These are phyloP conservation scores for Stichopus chloronotus DNA, from an alignment of 35 echinoderm and acorn worm species.

Conservation along the genomic window DNA sequence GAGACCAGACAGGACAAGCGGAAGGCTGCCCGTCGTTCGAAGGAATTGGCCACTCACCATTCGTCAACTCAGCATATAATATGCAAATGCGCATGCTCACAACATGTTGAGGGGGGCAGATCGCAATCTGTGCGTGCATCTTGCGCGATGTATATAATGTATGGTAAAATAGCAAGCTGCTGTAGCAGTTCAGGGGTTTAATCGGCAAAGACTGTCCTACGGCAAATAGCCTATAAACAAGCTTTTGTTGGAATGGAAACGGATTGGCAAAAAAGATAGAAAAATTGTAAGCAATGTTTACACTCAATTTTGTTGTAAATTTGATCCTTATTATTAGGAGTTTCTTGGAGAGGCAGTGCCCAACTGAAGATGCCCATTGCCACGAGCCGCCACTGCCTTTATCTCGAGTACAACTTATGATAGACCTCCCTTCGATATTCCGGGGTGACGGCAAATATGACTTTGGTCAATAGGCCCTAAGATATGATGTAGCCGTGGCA, in stretches of 20 bases:
- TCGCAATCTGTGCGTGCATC: background rate
- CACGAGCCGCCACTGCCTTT: background rate
- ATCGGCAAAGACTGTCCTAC: background rate
- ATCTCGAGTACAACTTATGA: background rate
- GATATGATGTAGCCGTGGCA: background rate
- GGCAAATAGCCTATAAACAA: background rate
- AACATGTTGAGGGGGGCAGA: background rate
- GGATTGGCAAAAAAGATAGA: background rate
- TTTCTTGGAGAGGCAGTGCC: background rate
- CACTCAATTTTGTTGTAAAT: conserved; percentile 8
- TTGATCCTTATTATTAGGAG: background rate
- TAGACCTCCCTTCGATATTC: background rate
- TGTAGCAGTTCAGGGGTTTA: background rate
- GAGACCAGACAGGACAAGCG: too few relatives aligned
- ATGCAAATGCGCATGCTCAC: background rate
- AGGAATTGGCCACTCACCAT: background rate
- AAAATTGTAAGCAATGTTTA: conserved; percentile 7
- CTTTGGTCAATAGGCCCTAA: background rate
- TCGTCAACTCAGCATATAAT: background rate
- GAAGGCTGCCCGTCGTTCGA: background rate
- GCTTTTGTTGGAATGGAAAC: background rate
- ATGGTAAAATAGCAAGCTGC: background rate
- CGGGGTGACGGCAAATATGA: conserved; percentile 5
- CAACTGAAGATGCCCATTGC: background rate
- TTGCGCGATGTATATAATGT: background rate